Evolutionary conservation across 2,797 vertebrate genomes (phyloP).

Genomic region (Mus minutoides): DNA sequence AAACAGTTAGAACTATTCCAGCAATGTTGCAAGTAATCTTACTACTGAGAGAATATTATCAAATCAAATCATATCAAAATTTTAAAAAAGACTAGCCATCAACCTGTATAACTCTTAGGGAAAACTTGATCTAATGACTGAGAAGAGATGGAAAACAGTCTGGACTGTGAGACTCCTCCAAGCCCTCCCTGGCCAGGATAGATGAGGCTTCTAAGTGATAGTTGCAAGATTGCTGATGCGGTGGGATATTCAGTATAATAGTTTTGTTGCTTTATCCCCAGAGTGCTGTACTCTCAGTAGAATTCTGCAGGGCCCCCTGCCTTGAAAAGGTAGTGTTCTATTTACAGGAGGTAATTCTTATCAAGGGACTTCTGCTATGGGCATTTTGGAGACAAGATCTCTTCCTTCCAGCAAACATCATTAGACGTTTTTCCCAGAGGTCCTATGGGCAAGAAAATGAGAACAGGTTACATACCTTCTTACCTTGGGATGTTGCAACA

Average conservation of each 20-base stretch:
- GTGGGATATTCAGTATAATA: neutral
- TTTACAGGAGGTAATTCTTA: neutral
- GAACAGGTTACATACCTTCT: neutral
- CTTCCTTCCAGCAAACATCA: conserved; percentile 40
- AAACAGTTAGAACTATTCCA: neutral
- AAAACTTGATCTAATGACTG: neutral
- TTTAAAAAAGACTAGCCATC: neutral
- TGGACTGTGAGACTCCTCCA: neutral
- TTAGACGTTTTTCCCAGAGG: conserved; percentile 54
- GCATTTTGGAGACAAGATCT: conserved; percentile 29
- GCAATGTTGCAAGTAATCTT: neutral
- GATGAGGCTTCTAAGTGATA: neutral
- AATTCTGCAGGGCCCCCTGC: neutral
- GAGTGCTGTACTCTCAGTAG: neutral
- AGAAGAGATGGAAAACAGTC: neutral
- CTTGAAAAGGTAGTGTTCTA: neutral
- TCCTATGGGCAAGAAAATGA: conserved; percentile 30
- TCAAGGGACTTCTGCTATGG: neutral
- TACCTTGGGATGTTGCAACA: neutral
- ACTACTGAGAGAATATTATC: neutral
- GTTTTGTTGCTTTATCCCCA: neutral
- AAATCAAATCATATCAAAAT: neutral
- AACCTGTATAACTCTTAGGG: neutral
- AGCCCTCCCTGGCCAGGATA: neutral
- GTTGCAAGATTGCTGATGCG: neutral